Conservation (phyloP, 2,113 vertebrate genomes). For the Nipponia nippon region DNA sequence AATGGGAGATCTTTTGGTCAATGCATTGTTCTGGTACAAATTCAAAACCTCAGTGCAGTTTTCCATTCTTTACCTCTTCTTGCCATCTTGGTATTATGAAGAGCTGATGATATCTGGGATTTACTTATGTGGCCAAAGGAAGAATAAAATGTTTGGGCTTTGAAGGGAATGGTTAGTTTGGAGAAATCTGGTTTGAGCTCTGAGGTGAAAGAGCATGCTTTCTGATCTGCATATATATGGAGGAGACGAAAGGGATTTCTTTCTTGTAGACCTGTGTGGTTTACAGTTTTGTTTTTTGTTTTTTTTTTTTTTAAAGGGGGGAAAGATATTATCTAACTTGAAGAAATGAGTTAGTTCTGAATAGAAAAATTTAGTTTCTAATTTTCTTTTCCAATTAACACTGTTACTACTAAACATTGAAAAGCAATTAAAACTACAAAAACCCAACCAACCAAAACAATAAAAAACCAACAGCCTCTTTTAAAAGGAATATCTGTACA, state of each 20-base stretch:
- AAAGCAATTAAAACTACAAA: not conserved
- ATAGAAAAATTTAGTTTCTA: not conserved
- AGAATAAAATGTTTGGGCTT: not conserved
- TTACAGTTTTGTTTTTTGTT: not conserved
- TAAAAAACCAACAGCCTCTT: rapidly evolving
- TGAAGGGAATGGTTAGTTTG: not conserved
- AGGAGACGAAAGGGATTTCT: not conserved
- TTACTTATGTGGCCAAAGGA: not conserved
- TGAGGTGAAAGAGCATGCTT: not conserved
- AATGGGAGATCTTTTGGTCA: not conserved
- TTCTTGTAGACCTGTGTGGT: not conserved
- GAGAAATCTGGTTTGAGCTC: not conserved
- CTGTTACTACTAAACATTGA: not conserved
- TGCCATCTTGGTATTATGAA: not conserved
- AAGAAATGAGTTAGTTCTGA: not conserved
- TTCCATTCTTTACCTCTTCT: not conserved
- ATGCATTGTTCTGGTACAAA: not conserved
- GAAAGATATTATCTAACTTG: not conserved
- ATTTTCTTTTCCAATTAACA: not conserved
- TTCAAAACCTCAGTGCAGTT: not conserved
- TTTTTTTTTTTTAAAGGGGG: rapidly evolving
- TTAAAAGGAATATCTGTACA: not conserved
- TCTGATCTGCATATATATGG: not conserved
- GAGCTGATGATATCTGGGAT: not conserved
- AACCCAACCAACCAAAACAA: not conserved